A percentile compares a stretch with the other conserved stretches of the same genome.
These are phyloP conservation scores for Coptodon rendalli DNA, from an alignment of 2,113 vertebrate species.

Conservation along the genomic window DNA sequence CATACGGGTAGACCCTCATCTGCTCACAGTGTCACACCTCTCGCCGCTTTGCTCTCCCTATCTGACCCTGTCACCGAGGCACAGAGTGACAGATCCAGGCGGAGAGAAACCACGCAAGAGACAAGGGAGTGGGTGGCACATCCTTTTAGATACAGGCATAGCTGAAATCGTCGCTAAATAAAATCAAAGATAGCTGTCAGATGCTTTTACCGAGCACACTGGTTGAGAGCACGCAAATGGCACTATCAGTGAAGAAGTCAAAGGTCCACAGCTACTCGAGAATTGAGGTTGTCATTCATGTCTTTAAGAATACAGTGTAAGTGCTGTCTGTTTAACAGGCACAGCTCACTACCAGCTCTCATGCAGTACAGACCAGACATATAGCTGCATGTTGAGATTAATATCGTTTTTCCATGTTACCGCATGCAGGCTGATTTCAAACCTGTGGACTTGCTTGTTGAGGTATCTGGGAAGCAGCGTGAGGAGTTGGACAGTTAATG, in stretches of 20 bases:
- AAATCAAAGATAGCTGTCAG: slow-evolving; percentile 63
- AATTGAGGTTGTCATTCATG: slow-evolving; percentile 50
- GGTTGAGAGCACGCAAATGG: slow-evolving; percentile 54
- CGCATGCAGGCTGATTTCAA: background rate
- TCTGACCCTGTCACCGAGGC: slow-evolving; percentile 59
- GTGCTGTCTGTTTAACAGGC: slow-evolving; percentile 24
- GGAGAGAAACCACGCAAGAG: slow-evolving; percentile 1
- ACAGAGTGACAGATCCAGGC: slow-evolving; percentile 35
- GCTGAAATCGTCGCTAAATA: slow-evolving; percentile 44
- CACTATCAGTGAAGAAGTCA: slow-evolving; percentile 57
- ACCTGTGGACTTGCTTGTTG: background rate
- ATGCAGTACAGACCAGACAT: background rate
- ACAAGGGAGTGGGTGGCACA: slow-evolving; percentile 38
- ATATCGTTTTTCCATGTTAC: background rate
- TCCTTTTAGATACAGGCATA: slow-evolving; percentile 38
- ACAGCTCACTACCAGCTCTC: background rate
- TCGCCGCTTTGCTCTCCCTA: slow-evolving; percentile 58
- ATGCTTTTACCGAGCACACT: slow-evolving; percentile 47
- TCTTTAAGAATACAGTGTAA: slow-evolving; percentile 19
- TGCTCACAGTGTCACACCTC: slow-evolving; percentile 59
- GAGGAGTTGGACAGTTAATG: background rate
- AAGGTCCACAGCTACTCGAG: slow-evolving; percentile 49
- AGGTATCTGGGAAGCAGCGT: background rate
- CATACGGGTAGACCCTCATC: slow-evolving; percentile 57
- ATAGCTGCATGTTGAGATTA: background rate